These are phyloP conservation scores for Pipra filicauda DNA, from an alignment of 2,113 vertebrate genomes.

Conservation along the genomic window DNA sequence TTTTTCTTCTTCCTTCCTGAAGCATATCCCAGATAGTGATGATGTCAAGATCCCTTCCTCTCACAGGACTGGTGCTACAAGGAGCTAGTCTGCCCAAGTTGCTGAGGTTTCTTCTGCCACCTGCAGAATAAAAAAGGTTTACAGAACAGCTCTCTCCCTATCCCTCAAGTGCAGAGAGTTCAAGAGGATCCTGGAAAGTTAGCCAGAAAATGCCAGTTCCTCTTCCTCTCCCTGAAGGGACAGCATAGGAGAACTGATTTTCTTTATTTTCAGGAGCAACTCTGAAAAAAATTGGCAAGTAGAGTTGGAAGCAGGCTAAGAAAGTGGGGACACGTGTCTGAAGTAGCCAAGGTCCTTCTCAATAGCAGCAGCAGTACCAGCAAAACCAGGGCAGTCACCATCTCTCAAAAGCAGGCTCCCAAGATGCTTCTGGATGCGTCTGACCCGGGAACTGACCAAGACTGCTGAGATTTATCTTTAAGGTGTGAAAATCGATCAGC, in stretches of 20 bases:
- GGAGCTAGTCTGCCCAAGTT: background rate
- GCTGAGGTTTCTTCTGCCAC: background rate
- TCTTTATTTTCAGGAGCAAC: background rate
- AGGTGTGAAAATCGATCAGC: background rate
- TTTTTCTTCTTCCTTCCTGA: background rate
- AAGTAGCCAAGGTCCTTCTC: background rate
- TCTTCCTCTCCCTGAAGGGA: background rate
- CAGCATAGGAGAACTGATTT: fast-evolving
- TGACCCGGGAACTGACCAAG: background rate
- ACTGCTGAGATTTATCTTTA: background rate
- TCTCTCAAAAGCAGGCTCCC: background rate
- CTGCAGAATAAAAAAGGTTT: background rate
- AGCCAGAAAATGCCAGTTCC: background rate
- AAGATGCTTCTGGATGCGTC: background rate
- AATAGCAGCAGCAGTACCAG: background rate
- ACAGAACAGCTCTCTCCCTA: background rate
- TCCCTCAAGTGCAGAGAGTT: background rate
- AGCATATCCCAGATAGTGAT: background rate
- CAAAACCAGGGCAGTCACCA: background rate
- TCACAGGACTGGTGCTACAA: background rate
- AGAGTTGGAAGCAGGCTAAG: background rate
- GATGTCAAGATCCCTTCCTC: background rate
- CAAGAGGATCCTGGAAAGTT: background rate
- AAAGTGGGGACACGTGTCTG: background rate
- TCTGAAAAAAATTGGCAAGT: background rate